phyloP scores from a whole-genome alignment of 2,113 vertebrate genomes.

The Pampusana beccarii region DNA sequence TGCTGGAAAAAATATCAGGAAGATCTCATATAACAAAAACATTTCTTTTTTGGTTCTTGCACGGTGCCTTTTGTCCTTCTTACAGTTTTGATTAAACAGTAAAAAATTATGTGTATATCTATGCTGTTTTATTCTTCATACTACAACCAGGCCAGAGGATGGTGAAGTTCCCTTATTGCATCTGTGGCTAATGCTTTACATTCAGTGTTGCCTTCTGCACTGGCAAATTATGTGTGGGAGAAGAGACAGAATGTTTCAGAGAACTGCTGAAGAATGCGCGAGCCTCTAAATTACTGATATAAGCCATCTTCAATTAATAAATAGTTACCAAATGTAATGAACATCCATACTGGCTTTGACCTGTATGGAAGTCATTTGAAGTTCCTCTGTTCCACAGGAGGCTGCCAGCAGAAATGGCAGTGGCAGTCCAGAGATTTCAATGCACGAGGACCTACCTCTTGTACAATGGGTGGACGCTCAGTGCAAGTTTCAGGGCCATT shows the following conservation, averaged over 20 bases:
- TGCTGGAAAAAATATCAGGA: background rate
- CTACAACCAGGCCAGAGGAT: background rate
- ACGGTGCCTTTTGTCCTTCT: background rate
- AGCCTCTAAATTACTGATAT: background rate
- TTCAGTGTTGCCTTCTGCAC: background rate
- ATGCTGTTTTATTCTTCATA: background rate
- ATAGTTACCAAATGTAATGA: background rate
- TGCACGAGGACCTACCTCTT: background rate
- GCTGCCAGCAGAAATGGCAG: background rate
- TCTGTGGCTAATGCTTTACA: background rate
- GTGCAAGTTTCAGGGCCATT: background rate
- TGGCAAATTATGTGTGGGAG: background rate
- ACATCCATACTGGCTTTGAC: background rate
- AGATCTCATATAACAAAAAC: background rate
- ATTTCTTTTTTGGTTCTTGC: background rate
- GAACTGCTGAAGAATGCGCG: background rate
- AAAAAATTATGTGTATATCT: background rate
- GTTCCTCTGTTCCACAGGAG: background rate
- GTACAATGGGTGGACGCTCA: background rate
- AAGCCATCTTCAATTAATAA: background rate
- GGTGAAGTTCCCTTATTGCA: background rate
- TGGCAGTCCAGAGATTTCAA: background rate
- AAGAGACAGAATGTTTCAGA: background rate
- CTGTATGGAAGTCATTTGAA: background rate
- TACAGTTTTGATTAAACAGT: background rate